Base-by-base conservation (phyloP, 2,888 invertebrate genomes). In the Hypomecis punctinalis region DNA sequence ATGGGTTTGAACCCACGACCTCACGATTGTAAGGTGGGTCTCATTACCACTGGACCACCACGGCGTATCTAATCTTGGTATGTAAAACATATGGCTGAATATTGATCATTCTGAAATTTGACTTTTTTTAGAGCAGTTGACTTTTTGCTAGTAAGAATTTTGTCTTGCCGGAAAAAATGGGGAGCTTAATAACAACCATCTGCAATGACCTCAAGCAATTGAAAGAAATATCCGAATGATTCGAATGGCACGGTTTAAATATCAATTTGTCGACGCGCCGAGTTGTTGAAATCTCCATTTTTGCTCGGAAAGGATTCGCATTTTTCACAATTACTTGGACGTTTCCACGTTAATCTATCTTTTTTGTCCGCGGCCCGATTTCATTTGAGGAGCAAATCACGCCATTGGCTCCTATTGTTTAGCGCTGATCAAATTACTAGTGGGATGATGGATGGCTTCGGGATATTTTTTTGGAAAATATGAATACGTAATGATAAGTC, bases 291-390 rank as follows among this genome's bases (percentile, higher is more conserved):
- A 78, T 83, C 84, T 86, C 87, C 86, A 84, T 85, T 84, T 85
- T 81, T 81, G 77, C 75, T 75, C 71, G 74, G 80, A 77, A 84
- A 80, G 81, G 85, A 83, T 84, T 82, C 89, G 72, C 91, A 91
- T 91, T 91, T 90, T 91, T 91, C 91, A 89, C 91, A 91, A 91
- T 91, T 91, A 91, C 90, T 89, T 81, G 86, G 90, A 90, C 88
- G 82, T 89, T 89, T 86, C 79, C 84, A 79, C 86, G 84, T 86
- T 89, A 90, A 91, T 91, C 90, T 82, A 88, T 91, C 90, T 91
- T 90, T 88, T 88, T 90, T 89, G 89, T 88, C 82, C 79, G 80
- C 80, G 78, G 82, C 80, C 80, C 82, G 86, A 85, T 84, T 90
- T 88, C 85, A 87, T 88, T 90, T 88, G 85, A 72, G 80, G 82